Base-by-base conservation (phyloP, 2,888 invertebrate species). In the Lithophane ornitopus region DNA sequence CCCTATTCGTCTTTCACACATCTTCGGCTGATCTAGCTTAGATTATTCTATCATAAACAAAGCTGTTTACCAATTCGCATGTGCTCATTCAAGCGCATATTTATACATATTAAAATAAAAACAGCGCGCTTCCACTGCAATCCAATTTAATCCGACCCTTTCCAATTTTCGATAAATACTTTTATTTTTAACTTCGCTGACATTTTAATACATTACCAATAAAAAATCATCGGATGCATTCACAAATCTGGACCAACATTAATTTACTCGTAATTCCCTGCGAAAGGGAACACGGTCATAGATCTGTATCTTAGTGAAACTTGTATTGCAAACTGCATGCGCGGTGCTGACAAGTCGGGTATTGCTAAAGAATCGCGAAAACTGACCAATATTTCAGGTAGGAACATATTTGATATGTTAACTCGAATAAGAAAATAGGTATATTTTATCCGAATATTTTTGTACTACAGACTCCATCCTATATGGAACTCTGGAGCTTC, bases 261-360 rank as follows among this genome's bases (percentile, higher is more conserved):
- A 39, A 73, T 80, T 80, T 83, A 68, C 68, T 73, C 77, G 52
- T 69, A 59, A 62, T 56, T 65, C 54, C 19, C 34, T 28, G 61
- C 8, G 22, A 83, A 80, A 59, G 70, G 63, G 67, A 70, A 77
- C 68, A 39, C 12, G 59, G 39, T 56, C n/a, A 46, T 39, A 61
- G 74, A 80, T 83, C 56, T 7, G 28, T 70, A 84, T 75, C 70
- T 74, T 14, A 19, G 61, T 72, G 56, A 72, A 77, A 75, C 76
- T 63, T 52, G 46, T 70, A 54, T 78, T 72, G 65, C 52, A 41
- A 59, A 70, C 76, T 76, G 67, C 34, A 11, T 62, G n/a, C n/a
- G n/a, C 9, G 16, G 46, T 22, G 26, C 34, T 61, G 61, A 28
- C 58, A 65, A 81, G 16, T 63, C 22, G 28, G n/a, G 54, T 41